Evolutionary conservation across 1,140 invertebrate species (phyloP), one percentile per base, ranked within the genome.

Genomic region (Mercenaria mercenaria): DNA sequence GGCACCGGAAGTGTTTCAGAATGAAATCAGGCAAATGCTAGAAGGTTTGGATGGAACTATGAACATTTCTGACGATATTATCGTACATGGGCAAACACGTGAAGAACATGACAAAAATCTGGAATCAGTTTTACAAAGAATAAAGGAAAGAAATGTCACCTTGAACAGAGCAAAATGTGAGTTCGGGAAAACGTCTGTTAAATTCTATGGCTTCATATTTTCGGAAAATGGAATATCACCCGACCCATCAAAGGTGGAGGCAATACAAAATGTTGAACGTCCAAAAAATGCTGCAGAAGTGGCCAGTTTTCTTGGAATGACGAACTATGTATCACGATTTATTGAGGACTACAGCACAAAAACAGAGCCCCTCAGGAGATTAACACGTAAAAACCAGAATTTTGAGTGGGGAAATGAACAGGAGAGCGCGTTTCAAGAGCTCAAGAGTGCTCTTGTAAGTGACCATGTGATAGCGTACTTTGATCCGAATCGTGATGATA

Each of bases 171-270:
- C 61, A n/a, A 90, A 90, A 74, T 90, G 89, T 32, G 20, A 56
- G 1, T 88, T 91, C 64, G 18, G 69, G 47, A 10, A 76, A 76
- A 13, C 2, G 88, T 8, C 76, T 76, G 18, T 50, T 50, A 64
- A 47, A 47, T 84, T 91, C 52, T 85, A 74, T 61, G 79, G 86
- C 20, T 79, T 89, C 34, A 43, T 67, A 6, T 91, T 91, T 29
- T 39, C 76, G 11, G 13, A 59, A 39, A 34, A 41, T 32, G 85
- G 86, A 4, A 77, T 91, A 11, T 76, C 37, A 23, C 59, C 80
- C 13, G 85, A 91, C 41, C 79, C 69, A 59, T 32, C 67, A 26
- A 96, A 96, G 84, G 89, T 96, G 0, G 82, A 92, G 26, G 93
- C 93, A 26, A 94, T 96, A 13, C 29, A 56, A 32, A 52, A 76